A percentile compares a stretch with the other conserved stretches of the same genome.
Evolutionary conservation across 2,797 vertebrate genomes (phyloP).

Genomic region (Pangasius sanitwongsei): DNA sequence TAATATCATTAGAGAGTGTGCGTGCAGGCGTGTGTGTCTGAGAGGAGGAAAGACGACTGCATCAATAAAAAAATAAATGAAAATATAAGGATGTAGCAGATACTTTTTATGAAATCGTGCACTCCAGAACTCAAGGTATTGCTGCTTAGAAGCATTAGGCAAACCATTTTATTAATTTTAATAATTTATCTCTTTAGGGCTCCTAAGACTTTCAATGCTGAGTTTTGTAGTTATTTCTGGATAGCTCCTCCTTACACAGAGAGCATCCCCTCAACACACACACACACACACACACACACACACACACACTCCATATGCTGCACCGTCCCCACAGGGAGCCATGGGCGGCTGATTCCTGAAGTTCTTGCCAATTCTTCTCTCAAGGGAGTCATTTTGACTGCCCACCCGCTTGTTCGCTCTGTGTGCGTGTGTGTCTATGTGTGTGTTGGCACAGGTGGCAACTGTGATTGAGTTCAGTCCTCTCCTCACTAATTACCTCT

Average conservation of each 20-base stretch:
- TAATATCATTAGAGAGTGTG: slow-evolving; percentile 52
- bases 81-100: not conserved
- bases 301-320: slow-evolving; percentile 53
- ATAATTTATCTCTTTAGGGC: slow-evolving; percentile 10
- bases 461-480: slow-evolving; percentile 55
- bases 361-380: slow-evolving; percentile 48
- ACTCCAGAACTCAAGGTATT: slow-evolving; percentile 8
- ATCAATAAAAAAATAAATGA: not conserved
- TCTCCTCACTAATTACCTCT: slow-evolving; percentile 59
- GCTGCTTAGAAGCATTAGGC: not conserved
- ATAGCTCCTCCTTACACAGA: not conserved
- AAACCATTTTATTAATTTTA: not conserved
- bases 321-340: slow-evolving; percentile 36
- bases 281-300: slow-evolving; percentile 26
- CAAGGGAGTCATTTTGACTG: slow-evolving; percentile 56
- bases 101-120: slow-evolving; percentile 6
- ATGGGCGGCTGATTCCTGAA: slow-evolving; percentile 54
- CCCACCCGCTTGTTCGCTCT: slow-evolving; percentile 53
- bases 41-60: not conserved
- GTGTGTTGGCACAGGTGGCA: slow-evolving; percentile 46
- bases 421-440: slow-evolving; percentile 44
- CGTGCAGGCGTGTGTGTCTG: slow-evolving; percentile 25
- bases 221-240: not conserved
- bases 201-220: not conserved
- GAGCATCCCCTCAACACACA: not conserved